These are phyloP conservation scores for Muraenolepis orangiensis DNA, from an alignment of 2,797 vertebrate genomes.

Conservation along the genomic window DNA sequence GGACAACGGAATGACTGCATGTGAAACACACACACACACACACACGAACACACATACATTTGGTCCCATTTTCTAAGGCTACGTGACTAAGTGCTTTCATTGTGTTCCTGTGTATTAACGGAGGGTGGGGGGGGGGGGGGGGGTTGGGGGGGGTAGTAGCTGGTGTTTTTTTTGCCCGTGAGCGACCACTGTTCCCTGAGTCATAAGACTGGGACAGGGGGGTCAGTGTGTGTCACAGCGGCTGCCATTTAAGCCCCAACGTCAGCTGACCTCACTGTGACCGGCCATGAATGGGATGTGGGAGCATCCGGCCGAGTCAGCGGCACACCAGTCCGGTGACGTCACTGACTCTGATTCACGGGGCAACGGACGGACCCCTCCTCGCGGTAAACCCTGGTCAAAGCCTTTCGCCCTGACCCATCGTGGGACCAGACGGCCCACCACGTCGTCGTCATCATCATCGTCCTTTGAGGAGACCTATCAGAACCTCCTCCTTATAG, in stretches of 20 bases:
- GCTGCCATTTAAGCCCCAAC: conserved; percentile 13
- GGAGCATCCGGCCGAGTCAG: conserved; percentile 19
- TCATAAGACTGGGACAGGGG: conserved; percentile 17
- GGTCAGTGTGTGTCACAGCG: conserved; percentile 25
- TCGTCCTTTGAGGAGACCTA: too few relatives aligned
- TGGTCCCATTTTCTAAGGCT: background rate
- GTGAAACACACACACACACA: background rate
- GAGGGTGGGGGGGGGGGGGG: background rate
- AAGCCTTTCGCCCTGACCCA: too few relatives aligned
- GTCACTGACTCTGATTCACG: too few relatives aligned
- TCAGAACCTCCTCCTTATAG: too few relatives aligned
- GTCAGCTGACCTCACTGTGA: conserved; percentile 54
- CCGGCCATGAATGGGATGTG: conserved; percentile 40
- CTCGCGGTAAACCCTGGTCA: background rate
- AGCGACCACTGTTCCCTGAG: background rate
- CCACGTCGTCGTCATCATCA: too few relatives aligned
- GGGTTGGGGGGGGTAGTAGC: background rate
- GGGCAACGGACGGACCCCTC: background rate
- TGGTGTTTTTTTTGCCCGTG: background rate
- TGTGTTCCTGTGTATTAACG: background rate
- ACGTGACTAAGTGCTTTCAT: background rate
- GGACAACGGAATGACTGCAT: conserved; percentile 4
- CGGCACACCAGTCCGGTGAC: too few relatives aligned
- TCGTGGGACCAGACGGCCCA: too few relatives aligned
- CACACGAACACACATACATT: background rate